Percentiles rank a stretch among this genome's conserved stretches.
phyloP scores from a whole-genome alignment of 2,113 vertebrate species.

The Elanus axillaris region DNA sequence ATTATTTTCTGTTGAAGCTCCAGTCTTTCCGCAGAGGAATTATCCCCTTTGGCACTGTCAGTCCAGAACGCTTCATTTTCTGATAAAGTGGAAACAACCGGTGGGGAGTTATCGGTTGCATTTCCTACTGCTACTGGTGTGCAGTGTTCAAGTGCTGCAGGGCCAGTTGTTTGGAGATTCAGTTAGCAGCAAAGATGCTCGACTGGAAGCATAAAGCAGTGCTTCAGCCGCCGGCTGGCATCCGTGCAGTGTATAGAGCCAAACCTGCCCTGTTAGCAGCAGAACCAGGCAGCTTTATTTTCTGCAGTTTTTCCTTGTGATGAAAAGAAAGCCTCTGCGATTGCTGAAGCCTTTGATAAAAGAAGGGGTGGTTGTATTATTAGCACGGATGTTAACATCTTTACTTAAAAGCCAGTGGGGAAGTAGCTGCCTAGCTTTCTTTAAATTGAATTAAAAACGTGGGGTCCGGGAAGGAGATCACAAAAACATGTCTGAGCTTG shows the following conservation, averaged over 20 bases:
- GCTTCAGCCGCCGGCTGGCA: neutral
- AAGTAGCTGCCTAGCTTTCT: slow-evolving; percentile 35
- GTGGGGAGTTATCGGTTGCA: neutral
- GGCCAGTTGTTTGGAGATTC: neutral
- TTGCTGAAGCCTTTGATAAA: neutral
- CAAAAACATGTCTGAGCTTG: slow-evolving; percentile 48
- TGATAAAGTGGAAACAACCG: neutral
- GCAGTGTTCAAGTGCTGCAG: neutral
- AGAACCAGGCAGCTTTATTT: neutral
- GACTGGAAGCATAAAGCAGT: neutral
- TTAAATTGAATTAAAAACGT: slow-evolving; percentile 8
- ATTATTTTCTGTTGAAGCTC: neutral
- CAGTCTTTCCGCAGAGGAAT: neutral
- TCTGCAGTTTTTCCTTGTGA: neutral
- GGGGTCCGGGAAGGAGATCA: slow-evolving; percentile 28
- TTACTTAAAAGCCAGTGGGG: neutral
- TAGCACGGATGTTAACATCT: neutral
- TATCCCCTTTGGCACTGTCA: neutral
- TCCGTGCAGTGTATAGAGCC: neutral
- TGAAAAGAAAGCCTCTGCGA: neutral
- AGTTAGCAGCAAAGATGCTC: neutral
- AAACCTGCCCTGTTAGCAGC: neutral
- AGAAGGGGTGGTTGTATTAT: neutral
- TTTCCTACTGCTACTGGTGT: neutral
- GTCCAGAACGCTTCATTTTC: neutral